Base-by-base conservation (phyloP, 2,888 invertebrate genomes). In the Drosophila differens region DNA sequence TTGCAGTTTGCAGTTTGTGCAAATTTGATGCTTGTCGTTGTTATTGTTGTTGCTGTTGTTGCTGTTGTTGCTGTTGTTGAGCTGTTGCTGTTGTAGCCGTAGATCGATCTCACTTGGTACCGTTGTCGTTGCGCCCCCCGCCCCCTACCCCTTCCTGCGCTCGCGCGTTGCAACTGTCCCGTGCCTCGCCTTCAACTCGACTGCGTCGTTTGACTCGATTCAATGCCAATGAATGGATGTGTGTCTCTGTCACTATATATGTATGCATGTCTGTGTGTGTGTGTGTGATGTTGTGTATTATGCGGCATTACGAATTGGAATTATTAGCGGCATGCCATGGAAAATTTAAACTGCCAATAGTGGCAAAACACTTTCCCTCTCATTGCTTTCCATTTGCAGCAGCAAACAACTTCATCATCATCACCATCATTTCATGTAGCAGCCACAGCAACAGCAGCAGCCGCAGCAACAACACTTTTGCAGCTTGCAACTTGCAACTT, bases 281-380 rank as follows among this genome's bases (percentile, higher is more conserved):
- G n/a, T 59, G 33, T 61, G 32, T 41, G 16, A 3, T 59, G 79
- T 85, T 85, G 91, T 91, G 89, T 91, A 90, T 91, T 91, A 91
- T 89, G 87, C 79, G 84, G 79, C 87, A 82, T 83, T 88, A 83
- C 84, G 87, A 83, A 83, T 85, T 82, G 87, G 84, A 84, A 78
- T 89, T 85, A 86, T 88, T 88, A 83, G 85, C 82, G 73, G 82
- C 85, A 86, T 79, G 83, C 89, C 87, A 89, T 85, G 89, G 87
- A 85, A 83, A 87, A 83, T 84, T 84, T 83, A 88, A 90, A 86
- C 86, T 86, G 84, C 76, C 86, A 72, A 80, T 76, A 67, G 70
- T 79, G 70, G 82, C 82, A 65, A 84, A 80, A 79, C 92, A 91
- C 92, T 91, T 91, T 91, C 91, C 92, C 92, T 91, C 92, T 91